phyloP scores from a whole-genome alignment of 2,113 vertebrate genomes.

The Perognathus longimembris region DNA sequence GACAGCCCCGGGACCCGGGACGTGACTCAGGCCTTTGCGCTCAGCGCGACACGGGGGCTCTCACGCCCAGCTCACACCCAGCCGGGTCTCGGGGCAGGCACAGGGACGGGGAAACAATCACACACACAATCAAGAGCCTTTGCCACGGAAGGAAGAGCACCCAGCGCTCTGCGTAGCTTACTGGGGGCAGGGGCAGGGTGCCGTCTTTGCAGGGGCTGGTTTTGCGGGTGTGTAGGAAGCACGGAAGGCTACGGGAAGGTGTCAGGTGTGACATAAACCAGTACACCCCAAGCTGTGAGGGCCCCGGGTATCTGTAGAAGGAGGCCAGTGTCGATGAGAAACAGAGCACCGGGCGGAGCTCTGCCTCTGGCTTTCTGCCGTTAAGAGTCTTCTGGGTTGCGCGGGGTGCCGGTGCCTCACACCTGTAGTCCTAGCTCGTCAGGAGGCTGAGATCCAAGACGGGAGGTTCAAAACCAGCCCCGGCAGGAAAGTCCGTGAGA shows the following conservation, averaged over 20 bases:
- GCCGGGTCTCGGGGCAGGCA: background rate
- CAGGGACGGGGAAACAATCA: slow-evolving; percentile 14
- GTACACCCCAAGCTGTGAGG: background rate
- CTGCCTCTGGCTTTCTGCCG: too few relatives aligned
- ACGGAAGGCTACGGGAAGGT: background rate
- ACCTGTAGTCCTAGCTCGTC: too few relatives aligned
- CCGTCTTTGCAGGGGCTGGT: background rate
- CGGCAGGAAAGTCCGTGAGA: too few relatives aligned
- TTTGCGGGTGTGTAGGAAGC: background rate
- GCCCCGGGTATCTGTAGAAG: too few relatives aligned
- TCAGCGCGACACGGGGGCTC: background rate
- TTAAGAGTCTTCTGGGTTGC: too few relatives aligned
- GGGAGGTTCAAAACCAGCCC: too few relatives aligned
- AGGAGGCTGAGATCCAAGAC: too few relatives aligned
- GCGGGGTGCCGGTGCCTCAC: too few relatives aligned
- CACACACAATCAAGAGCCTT: background rate
- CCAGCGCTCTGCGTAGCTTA: background rate
- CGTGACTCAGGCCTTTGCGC: background rate
- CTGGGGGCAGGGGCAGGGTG: too few relatives aligned
- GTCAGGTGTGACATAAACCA: too few relatives aligned
- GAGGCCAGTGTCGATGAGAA: background rate
- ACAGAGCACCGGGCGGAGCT: background rate
- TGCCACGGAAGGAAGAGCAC: background rate
- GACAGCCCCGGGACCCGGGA: background rate
- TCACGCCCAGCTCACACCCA: background rate